Evolutionary conservation across 2,888 invertebrate genomes (phyloP), one percentile per base, ranked within the genome.

Genomic region (Andrena haemorrhoa): DNA sequence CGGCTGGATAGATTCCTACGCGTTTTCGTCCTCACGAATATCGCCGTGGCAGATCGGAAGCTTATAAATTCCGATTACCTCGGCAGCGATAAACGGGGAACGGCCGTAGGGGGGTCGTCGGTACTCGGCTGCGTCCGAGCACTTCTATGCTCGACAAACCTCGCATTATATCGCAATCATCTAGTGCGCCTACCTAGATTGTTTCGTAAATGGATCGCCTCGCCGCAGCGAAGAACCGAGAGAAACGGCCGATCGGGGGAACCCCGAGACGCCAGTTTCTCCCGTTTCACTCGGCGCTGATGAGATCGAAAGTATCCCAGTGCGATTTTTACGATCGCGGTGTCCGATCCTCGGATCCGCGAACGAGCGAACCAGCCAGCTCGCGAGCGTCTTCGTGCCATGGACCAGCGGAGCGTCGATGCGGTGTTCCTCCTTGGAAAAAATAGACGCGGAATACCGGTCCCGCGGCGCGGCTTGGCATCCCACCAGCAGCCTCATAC

Each of bases 31-130:
- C 66, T 6, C 10, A n/a, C 35, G 20, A 72, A 78, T 75, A 66
- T 60, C 63, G 41, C 60, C 53, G 47, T 2, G 16, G 26, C 41
- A 26, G 20, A 35, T 72, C 65, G 53, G 70, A 56, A 70, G 70
- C 76, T 79, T 76, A 76, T 83, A 84, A 85, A 85, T 84, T 84
- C 84, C 71, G 78, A 71, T 73, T 78, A 63, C n/a, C 65, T 31
- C 16, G 23, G 12, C 4, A 33, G 26, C 80, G 41, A 61, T 68
- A 78, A 63, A 63, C 49, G 53, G 31, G 53, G 49, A 63, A 68
- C 77, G 26, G 60, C 31, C 33, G 26, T 33, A 31, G 20, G 23
- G 29, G 63, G 70, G 58, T 66, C 33, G 41, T 3, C 49, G 41
- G 70, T 31, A 64, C 33, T 64, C 70, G 49, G 60, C 29, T 6